phyloP scores from a whole-genome alignment of 1,140 invertebrate species.

The Bombus confusus region DNA sequence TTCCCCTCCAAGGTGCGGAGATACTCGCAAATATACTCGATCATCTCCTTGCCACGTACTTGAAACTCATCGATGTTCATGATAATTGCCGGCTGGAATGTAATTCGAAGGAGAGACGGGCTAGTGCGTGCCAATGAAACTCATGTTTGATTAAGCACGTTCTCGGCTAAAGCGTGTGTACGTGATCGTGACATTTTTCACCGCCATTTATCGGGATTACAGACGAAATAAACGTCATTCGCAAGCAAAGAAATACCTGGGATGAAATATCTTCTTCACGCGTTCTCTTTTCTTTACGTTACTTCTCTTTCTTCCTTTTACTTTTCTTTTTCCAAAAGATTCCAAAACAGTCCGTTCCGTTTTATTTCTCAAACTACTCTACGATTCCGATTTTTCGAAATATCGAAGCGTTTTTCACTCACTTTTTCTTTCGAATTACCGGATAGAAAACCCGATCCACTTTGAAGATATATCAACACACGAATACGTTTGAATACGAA shows the following conservation, averaged over 20 bases:
- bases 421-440: slow-evolving; percentile 19
- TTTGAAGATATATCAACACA: slow-evolving; percentile 8
- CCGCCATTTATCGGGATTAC: slow-evolving; percentile 32
- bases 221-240: slow-evolving; percentile 22
- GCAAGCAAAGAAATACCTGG: not conserved
- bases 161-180: slow-evolving; percentile 10
- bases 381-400: too few species aligned
- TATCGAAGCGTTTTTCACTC: slow-evolving; percentile 16
- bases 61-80: slow-evolving; percentile 95
- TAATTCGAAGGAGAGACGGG: slow-evolving; percentile 26
- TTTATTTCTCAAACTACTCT: not conserved
- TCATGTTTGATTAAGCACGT: slow-evolving; percentile 47
- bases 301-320: not conserved
- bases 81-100: slow-evolving; percentile 50
- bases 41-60: slow-evolving; percentile 92
- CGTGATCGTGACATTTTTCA: slow-evolving; percentile 52
- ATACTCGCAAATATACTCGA: slow-evolving; percentile 97
- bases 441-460: slow-evolving; percentile 33
- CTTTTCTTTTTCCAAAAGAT: not conserved
- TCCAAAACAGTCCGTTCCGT: not conserved
- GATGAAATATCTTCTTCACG: not conserved
- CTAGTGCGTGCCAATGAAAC: slow-evolving; percentile 1
- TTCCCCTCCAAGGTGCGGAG: slow-evolving; percentile 88
- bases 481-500: not conserved
- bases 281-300: not conserved